Percentiles rank a stretch among this genome's conserved stretches.
Conservation (phyloP, 2,888 invertebrate genomes). For the Orthosia gothica region DNA sequence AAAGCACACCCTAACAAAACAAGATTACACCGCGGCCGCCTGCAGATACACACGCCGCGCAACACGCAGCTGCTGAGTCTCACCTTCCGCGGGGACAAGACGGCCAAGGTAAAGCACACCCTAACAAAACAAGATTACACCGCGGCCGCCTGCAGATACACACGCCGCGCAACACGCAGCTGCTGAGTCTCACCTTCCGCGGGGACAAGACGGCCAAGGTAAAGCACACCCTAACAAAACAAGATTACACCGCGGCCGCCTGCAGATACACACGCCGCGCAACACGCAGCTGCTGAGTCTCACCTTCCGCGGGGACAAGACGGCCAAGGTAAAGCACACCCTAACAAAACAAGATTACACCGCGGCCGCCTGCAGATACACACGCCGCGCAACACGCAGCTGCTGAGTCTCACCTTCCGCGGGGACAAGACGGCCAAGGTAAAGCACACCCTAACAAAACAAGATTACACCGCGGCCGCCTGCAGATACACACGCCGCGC, state of each 20-base stretch:
- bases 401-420: slow-evolving; percentile 97
- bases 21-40: not conserved
- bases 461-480: too few species aligned
- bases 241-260: not conserved
- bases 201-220: not conserved
- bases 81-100: not conserved
- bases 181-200: slow-evolving; percentile 80
- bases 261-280: not conserved
- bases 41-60: not conserved
- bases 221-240: not conserved
- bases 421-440: slow-evolving; percentile 99
- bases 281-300: slow-evolving; percentile 92
- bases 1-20: not conserved
- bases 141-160: slow-evolving; percentile 93
- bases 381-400: slow-evolving; percentile 99
- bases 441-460: too few species aligned
- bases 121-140: slow-evolving; percentile 21
- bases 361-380: slow-evolving; percentile 97
- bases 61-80: slow-evolving; percentile 85
- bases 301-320: slow-evolving; percentile 92
- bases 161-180: slow-evolving; percentile 93
- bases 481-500: too few species aligned
- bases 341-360: slow-evolving; percentile 75
- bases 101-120: slow-evolving; percentile 84
- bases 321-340: not conserved